phyloP scores from a whole-genome alignment of 2,888 invertebrate species.

The Protophormia terraenovae region DNA sequence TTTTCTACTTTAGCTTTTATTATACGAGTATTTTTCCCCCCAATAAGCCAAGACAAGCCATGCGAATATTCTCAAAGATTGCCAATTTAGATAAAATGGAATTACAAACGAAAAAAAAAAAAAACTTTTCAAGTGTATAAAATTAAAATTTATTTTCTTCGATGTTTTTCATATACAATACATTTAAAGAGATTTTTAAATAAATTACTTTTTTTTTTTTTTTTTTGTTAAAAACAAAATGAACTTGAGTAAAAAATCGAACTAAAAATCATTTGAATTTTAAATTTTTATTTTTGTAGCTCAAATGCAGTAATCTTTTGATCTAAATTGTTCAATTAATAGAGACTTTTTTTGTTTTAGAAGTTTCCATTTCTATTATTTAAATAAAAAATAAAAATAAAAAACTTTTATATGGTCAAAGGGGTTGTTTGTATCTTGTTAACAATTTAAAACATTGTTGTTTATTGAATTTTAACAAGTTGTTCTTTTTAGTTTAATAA shows the following conservation, averaged over 20 bases:
- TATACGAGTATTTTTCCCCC: not conserved
- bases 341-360: slow-evolving; percentile 20
- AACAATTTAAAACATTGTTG: slow-evolving; percentile 25
- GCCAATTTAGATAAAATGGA: slow-evolving; percentile 64
- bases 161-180: not conserved
- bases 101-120: too few species aligned
- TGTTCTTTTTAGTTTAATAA: not conserved
- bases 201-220: slow-evolving; percentile 8
- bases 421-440: slow-evolving; percentile 22
- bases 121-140: slow-evolving; percentile 51
- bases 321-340: slow-evolving; percentile 64
- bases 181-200: slow-evolving; percentile 44
- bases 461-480: slow-evolving; percentile 64
- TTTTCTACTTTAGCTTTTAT: not conserved
- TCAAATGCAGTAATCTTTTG: slow-evolving; percentile 42
- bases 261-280: slow-evolving; percentile 37
- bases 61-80: slow-evolving; percentile 60
- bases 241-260: slow-evolving; percentile 17
- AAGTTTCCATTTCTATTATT: slow-evolving; percentile 31
- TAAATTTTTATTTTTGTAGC: slow-evolving; percentile 9
- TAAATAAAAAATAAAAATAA: not conserved
- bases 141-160: slow-evolving; percentile 53
- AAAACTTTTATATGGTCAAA: not conserved
- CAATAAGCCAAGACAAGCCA: slow-evolving; percentile 8
- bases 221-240: slow-evolving; percentile 11